Evolutionary conservation across 2,797 vertebrate species (phyloP).

Genomic region (Thalassophryne amazonica): DNA sequence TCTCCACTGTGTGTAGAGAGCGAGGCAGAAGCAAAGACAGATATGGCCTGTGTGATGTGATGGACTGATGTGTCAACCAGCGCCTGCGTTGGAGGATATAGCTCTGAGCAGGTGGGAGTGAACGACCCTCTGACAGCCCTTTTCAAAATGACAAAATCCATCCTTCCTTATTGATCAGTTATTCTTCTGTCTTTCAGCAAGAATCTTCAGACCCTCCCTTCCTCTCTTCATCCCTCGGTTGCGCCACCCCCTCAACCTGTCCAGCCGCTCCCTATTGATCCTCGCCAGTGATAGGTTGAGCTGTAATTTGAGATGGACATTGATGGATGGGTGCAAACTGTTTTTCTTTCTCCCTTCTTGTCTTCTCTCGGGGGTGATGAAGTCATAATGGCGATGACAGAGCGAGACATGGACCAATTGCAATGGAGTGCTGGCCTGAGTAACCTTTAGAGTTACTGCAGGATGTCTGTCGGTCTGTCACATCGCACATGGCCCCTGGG

Average conservation of each 20-base stretch:
- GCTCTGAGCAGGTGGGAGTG: constrained; percentile 62
- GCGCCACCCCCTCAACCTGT: constrained; percentile 63
- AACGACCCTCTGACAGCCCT: constrained; percentile 65
- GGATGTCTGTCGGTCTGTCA: constrained; percentile 53
- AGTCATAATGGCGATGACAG: constrained; percentile 77
- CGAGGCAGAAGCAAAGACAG: constrained; percentile 5
- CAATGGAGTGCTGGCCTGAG: constrained; percentile 58
- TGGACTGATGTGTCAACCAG: constrained; percentile 45
- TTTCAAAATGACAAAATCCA: constrained; percentile 85
- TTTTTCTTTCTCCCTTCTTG: constrained; percentile 78
- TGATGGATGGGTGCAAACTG: constrained; percentile 84
- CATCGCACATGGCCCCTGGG: constrained; percentile 31
- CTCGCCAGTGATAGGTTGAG: constrained; percentile 84
- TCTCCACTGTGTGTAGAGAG: neutral
- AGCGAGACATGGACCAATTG: constrained; percentile 73
- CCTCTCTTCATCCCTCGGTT: constrained; percentile 66
- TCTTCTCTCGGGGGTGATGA: constrained; percentile 76
- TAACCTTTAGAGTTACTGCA: constrained; percentile 75
- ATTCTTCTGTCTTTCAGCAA: constrained; percentile 76
- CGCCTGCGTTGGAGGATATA: constrained; percentile 35
- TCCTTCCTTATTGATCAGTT: constrained; percentile 82
- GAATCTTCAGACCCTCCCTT: constrained; percentile 60
- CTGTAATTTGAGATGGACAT: constrained; percentile 83
- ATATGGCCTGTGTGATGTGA: constrained; percentile 25
- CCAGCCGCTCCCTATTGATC: constrained; percentile 86